Evolutionary conservation across 2,797 vertebrate species (phyloP).

Genomic region (Helarctos malayanus): DNA sequence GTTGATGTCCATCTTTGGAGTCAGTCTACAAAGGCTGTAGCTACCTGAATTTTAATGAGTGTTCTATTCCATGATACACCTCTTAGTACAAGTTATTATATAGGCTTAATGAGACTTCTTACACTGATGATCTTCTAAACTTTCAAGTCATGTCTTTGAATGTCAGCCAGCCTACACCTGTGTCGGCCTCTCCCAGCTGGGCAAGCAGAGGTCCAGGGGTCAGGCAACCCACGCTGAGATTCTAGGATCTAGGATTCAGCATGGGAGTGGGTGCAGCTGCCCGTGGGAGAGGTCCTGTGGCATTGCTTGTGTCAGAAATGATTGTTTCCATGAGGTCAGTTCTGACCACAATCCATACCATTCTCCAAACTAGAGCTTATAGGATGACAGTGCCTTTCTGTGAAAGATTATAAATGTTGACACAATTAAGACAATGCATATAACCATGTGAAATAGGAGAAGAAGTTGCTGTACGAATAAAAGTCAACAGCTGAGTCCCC

Average conservation of each 20-base stretch:
- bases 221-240: accelerated
- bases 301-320: background rate
- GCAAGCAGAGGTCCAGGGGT: background rate
- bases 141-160: background rate
- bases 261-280: background rate
- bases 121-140: background rate
- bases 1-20: background rate
- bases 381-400: background rate
- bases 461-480: background rate
- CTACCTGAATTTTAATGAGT: background rate
- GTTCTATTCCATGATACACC: background rate
- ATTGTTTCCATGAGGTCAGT: background rate
- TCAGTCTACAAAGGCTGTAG: background rate
- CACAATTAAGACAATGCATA: background rate
- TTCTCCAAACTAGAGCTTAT: background rate
- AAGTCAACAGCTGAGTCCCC: background rate
- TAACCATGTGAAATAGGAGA: background rate
- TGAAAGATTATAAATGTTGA: background rate
- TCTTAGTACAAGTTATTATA: background rate
- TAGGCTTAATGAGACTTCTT: background rate
- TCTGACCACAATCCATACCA: background rate
- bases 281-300: background rate
- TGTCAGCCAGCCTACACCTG: background rate
- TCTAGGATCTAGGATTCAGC: background rate
- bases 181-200: no score